phyloP scores from a whole-genome alignment of 2,797 vertebrate species.

The Gambelia wislizenii region DNA sequence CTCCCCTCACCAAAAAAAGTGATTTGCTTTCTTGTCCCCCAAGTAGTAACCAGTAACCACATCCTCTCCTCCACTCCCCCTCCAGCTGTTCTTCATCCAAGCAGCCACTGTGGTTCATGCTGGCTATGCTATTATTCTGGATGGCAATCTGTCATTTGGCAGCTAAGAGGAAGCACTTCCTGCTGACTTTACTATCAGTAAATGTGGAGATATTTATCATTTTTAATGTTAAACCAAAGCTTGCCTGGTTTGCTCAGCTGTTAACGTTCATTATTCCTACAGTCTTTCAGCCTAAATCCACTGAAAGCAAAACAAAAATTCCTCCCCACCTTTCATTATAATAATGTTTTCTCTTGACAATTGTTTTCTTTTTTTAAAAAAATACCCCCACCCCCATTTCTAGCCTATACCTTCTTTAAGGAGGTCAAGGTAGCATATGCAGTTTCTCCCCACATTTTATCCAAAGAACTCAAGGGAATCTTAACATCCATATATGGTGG shows the following conservation, averaged over 20 bases:
- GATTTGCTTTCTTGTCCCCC: constrained; percentile 34
- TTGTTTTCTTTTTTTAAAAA: too few species aligned
- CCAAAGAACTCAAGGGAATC: not conserved
- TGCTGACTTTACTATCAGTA: constrained; percentile 57
- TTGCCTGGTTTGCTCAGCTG: constrained; percentile 65
- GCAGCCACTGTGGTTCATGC: constrained; percentile 13
- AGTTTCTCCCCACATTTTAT: not conserved
- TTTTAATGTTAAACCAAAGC: constrained; percentile 1
- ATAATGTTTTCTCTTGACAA: not conserved
- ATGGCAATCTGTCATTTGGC: constrained; percentile 60
- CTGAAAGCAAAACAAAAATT: constrained; percentile 32
- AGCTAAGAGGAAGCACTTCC: constrained; percentile 59
- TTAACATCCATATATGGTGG: too few species aligned
- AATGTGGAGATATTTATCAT: constrained; percentile 49
- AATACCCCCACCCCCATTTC: too few species aligned
- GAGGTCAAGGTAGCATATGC: too few species aligned
- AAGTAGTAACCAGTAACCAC: constrained; percentile 63
- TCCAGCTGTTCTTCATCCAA: constrained; percentile 42
- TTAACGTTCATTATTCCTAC: not conserved
- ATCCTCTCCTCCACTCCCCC: constrained; percentile 50
- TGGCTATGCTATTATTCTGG: accelerated
- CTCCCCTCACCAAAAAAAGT: not conserved
- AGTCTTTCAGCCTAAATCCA: constrained; percentile 22
- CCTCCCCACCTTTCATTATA: not conserved
- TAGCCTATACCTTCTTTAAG: not conserved